Base-by-base conservation (phyloP, 2,888 invertebrate species). In the Tryphoninae sp. region DNA sequence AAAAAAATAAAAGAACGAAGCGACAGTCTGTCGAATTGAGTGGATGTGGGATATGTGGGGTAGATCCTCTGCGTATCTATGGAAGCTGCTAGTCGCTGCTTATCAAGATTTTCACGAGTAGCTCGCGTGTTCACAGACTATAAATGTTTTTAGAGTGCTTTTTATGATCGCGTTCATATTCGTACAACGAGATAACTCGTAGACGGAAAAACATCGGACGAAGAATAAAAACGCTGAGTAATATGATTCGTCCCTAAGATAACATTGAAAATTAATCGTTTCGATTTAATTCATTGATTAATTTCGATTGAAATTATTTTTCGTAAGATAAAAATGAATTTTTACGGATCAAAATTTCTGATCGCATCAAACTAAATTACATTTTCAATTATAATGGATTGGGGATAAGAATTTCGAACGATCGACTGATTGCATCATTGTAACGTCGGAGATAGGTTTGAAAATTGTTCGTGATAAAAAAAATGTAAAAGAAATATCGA, bases 1-100 rank as follows among this genome's bases (percentile, higher is more conserved):
- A 33, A 33, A 33, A 33, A 33, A 33, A 19, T 33, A 33, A 33
- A 33, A 33, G 23, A n/a, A 40, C 23, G 61, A 71, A 55, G 22
- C 49, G 65, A 58, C 7, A 22, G 49, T 33, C 64, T 33, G 71
- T 65, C 65, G 22, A 72, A 74, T 26, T 49, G 64, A 65, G 16
- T 59, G 49, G 65, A 26, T 26, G 61, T 49, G 33, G 33, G 49
- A 51, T 64, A 16, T 16, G 62, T 6, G 42, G 45, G 42, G 19
- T 40, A 13, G 62, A 42, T 33, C 7, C 40, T 64, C 11, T 1
- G 13, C 19, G 26, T 33, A 61, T 33, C 42, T 16, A 51, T 49
- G 40, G 64, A 64, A 73, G 51, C 53, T 62, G 33, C 49, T 64
- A 64, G 40, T 62, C 62, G 53, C 53, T 40, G 73, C 7, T 73